Evolutionary conservation across 2,797 vertebrate species (phyloP), one percentile per base, ranked within the genome.

Genomic region (Clarias laeviceps): DNA sequence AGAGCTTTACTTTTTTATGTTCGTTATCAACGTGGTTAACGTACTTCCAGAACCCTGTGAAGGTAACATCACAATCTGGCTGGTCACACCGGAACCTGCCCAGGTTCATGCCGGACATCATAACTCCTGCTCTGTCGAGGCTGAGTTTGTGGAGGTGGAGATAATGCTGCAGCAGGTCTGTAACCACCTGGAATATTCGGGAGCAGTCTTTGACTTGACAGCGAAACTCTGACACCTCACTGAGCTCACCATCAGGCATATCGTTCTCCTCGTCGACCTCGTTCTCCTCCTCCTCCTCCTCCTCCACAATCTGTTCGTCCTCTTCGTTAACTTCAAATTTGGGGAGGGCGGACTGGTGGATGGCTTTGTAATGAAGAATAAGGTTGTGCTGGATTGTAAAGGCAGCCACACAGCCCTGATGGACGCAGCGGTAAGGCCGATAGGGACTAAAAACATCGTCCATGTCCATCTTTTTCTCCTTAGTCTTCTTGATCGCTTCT

Each of bases 371-470:
- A 91, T 99, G 98, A 73, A 99, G 97, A 90, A 99, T 99, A 73
- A 99, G 91, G 88, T 99, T 99, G 65, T 98, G 98, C 3, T 99
- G 98, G 90, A 99, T 97, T 0, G 98, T 97, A 88, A 99, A 99
- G 18, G 98, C 98, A 0, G 98, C 98, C 37, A 96, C 94, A 83
- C 98, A 99, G 62, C 96, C 97, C 90, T 98, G 96, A 89, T 99
- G 98, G 85, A 99, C 97, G 0, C 98, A 99, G 3, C 96, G 93
- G 84, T 99, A 99, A 0, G 98, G 98, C 92, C 96, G 95, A 62
- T 97, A 99, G 0, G 96, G 96, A 91, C 95, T 98, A 27, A 94
- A 95, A 0, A 84, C 85, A 12, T 95, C 90, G 27, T 92, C 93
- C 8, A 91, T 90, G 27, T 95, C 92, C 0, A 93, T 57, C 88